These are phyloP conservation scores for Ichneumon xanthorius DNA, from an alignment of 2,888 invertebrate genomes.

Conservation along the genomic window DNA sequence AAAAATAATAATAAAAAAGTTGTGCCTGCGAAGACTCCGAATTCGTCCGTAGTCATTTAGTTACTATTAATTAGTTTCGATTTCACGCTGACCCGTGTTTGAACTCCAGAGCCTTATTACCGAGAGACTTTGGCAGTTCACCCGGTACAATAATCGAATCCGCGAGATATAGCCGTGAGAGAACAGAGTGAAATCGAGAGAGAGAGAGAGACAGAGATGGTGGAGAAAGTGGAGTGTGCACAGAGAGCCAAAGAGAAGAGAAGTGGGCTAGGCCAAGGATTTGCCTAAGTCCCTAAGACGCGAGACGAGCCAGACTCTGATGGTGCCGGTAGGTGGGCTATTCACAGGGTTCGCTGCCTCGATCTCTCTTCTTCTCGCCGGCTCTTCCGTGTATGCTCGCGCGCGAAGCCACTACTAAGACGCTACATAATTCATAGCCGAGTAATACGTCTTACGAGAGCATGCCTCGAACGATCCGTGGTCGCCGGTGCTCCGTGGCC, in stretches of 20 bases:
- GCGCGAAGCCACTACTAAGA: constrained; percentile 73
- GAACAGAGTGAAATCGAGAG: not conserved
- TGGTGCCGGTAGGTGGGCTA: constrained; percentile 38
- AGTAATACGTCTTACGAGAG: constrained; percentile 82
- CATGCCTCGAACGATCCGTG: constrained; percentile 61
- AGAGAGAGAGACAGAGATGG: not conserved
- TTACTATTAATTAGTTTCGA: not conserved
- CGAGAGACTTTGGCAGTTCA: constrained; percentile 14
- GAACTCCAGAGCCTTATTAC: not conserved
- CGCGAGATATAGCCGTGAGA: not conserved
- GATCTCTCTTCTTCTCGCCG: constrained; percentile 26
- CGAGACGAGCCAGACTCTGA: constrained; percentile 72
- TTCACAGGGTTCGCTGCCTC: constrained; percentile 38
- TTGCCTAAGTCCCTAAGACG: constrained; percentile 73
- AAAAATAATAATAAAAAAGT: not conserved
- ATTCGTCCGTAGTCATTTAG: too few relatives aligned
- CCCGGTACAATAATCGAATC: constrained; percentile 25
- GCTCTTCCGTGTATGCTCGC: constrained; percentile 43
- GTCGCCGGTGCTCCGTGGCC: constrained; percentile 43
- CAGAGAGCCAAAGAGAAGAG: constrained; percentile 24
- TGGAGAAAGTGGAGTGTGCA: constrained; percentile 41
- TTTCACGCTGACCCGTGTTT: not conserved
- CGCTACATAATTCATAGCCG: constrained; percentile 82
- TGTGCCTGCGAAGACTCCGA: too few relatives aligned
- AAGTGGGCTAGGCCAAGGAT: constrained; percentile 61